Percentiles rank a stretch among this genome's conserved stretches.
phyloP scores from a whole-genome alignment of 2,113 vertebrate species.

The Nesogale talazaci region DNA sequence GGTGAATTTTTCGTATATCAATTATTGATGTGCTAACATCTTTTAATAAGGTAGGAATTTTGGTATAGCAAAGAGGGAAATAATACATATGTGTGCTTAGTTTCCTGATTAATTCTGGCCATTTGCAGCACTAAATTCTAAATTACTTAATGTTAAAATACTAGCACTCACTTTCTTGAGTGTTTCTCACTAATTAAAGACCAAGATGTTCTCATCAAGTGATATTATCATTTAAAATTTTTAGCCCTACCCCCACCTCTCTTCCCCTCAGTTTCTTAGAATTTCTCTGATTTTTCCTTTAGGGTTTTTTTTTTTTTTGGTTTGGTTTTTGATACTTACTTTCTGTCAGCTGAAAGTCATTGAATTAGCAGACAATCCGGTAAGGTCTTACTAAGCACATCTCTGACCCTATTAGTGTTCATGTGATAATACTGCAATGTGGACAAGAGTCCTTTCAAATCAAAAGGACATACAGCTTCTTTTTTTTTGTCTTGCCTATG shows the following conservation, averaged over 20 bases:
- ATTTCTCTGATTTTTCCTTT: not conserved
- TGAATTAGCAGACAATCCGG: not conserved
- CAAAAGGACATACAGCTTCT: not conserved
- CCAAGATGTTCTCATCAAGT: not conserved
- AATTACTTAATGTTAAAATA: not conserved
- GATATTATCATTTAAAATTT: conserved; percentile 23
- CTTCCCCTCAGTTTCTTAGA: not conserved
- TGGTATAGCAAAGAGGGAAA: not conserved
- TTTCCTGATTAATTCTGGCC: not conserved
- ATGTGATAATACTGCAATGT: not conserved
- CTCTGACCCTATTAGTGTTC: not conserved
- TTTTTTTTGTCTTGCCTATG: not conserved
- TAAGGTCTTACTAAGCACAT: not conserved
- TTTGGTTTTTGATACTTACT: not conserved
- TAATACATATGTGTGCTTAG: not conserved
- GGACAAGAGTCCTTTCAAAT: not conserved
- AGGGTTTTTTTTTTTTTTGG: not conserved
- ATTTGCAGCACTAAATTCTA: not conserved
- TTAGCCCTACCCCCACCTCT: not conserved
- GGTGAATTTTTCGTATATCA: not conserved
- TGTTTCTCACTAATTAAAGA: not conserved
- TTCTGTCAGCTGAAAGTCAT: not conserved
- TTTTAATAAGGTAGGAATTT: too few relatives aligned
- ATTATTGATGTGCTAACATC: too few relatives aligned
- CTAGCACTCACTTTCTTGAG: not conserved